Evolutionary conservation across 2,797 vertebrate species (phyloP).

Genomic region (Phoeniculus purpureus): DNA sequence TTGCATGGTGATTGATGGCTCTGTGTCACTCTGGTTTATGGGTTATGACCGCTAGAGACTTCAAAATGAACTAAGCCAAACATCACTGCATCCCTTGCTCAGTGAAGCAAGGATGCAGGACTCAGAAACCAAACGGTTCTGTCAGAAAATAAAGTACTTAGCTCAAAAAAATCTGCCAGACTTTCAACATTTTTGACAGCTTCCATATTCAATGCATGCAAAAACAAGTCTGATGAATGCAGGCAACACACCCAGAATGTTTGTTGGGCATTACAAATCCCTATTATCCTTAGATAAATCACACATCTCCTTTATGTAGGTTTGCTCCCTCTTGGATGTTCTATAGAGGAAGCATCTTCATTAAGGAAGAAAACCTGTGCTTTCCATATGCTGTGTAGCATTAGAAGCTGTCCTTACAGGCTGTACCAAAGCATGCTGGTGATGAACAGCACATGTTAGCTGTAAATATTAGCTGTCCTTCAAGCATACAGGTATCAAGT

Average conservation of each 20-base stretch:
- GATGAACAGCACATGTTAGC: background rate
- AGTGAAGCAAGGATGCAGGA: conserved; percentile 76
- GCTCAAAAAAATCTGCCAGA: conserved; percentile 83
- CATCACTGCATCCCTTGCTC: conserved; percentile 70
- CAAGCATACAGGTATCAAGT: background rate
- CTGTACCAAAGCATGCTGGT: background rate
- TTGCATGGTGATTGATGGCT: conserved; percentile 81
- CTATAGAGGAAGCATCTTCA: conserved; percentile 6
- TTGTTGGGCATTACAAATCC: conserved; percentile 37
- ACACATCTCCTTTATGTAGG: background rate
- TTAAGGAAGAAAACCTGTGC: background rate
- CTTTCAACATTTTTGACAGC: conserved; percentile 78
- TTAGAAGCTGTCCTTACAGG: background rate
- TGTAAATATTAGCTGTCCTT: background rate
- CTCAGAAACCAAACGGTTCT: conserved; percentile 68
- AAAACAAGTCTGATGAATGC: conserved; percentile 69
- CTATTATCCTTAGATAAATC: conserved; percentile 41
- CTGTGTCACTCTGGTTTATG: conserved; percentile 80
- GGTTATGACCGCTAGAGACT: conserved; percentile 78
- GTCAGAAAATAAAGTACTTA: conserved; percentile 84
- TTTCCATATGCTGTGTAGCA: background rate
- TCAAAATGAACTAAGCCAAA: conserved; percentile 80
- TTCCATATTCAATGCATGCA: conserved; percentile 80
- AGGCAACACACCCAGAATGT: conserved; percentile 24
- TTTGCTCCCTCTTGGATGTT: background rate